phyloP scores from a whole-genome alignment of 2,113 vertebrate genomes.

The Eurypyga helias region DNA sequence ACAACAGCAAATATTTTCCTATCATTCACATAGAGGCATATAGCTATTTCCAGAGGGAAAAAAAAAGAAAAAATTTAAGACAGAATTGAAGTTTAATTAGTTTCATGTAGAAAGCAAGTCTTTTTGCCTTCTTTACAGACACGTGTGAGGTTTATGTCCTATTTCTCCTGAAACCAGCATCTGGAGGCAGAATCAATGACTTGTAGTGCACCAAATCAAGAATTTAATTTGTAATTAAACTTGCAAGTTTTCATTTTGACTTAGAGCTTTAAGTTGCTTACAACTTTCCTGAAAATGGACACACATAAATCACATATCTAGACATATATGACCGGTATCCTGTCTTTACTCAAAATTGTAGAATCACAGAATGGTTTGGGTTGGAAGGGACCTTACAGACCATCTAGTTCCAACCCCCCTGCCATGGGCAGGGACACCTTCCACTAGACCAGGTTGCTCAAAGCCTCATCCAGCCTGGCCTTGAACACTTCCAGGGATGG shows the following conservation, averaged over 20 bases:
- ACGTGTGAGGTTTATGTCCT: background rate
- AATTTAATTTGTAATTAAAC: constrained; percentile 29
- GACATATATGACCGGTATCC: background rate
- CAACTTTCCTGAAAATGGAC: background rate
- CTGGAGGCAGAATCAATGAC: background rate
- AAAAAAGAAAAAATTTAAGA: background rate
- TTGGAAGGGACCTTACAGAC: no score
- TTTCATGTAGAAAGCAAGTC: background rate
- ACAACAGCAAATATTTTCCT: background rate
- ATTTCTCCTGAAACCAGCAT: background rate
- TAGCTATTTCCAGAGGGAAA: background rate
- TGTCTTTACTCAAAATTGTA: background rate
- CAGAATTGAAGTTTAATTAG: background rate
- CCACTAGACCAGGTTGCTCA: no score
- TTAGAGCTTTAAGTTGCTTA: background rate
- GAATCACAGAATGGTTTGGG: no score
- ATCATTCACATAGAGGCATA: background rate
- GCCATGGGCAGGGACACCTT: no score
- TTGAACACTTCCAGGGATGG: no score
- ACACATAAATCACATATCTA: background rate
- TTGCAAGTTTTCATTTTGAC: background rate
- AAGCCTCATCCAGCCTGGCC: no score
- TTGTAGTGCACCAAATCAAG: background rate
- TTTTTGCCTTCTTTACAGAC: background rate
- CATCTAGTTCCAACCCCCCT: no score